Percentiles rank a stretch among this genome's conserved stretches.
Evolutionary conservation across 2,113 vertebrate genomes (phyloP).

Genomic region (Athene noctua): DNA sequence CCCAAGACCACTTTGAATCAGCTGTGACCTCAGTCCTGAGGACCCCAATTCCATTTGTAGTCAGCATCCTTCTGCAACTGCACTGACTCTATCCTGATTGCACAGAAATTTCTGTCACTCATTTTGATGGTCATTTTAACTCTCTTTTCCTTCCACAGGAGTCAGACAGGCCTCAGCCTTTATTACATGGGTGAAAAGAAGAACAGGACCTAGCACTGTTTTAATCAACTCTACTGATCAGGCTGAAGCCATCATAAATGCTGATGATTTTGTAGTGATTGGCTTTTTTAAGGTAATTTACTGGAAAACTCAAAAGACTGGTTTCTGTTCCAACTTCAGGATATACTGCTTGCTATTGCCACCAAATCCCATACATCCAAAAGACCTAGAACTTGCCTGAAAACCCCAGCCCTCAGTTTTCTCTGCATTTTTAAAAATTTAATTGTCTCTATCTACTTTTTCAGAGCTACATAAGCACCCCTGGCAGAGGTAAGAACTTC

Average conservation of each 20-base stretch:
- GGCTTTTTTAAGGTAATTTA: slow-evolving; percentile 89
- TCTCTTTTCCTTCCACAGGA: slow-evolving; percentile 64
- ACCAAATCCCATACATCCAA: background rate
- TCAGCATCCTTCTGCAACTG: background rate
- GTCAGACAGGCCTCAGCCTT: slow-evolving; percentile 83
- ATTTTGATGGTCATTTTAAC: background rate
- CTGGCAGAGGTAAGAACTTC: background rate
- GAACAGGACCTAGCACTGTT: slow-evolving; percentile 78
- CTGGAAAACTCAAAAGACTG: background rate
- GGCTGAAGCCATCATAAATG: slow-evolving; percentile 65
- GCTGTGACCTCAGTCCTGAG: background rate
- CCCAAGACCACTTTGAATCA: background rate
- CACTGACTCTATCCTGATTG: background rate
- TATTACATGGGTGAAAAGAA: slow-evolving; percentile 87
- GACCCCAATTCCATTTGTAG: background rate
- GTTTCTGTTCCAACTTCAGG: background rate
- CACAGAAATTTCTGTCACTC: background rate
- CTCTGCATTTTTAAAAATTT: background rate
- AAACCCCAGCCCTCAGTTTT: background rate
- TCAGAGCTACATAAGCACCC: background rate
- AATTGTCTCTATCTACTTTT: background rate
- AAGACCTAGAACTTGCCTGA: background rate
- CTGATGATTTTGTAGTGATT: slow-evolving; percentile 80
- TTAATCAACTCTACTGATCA: slow-evolving; percentile 76
- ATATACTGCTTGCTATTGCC: background rate